Base-by-base conservation (phyloP, 2,113 vertebrate species). In the Tinamus guttatus region DNA sequence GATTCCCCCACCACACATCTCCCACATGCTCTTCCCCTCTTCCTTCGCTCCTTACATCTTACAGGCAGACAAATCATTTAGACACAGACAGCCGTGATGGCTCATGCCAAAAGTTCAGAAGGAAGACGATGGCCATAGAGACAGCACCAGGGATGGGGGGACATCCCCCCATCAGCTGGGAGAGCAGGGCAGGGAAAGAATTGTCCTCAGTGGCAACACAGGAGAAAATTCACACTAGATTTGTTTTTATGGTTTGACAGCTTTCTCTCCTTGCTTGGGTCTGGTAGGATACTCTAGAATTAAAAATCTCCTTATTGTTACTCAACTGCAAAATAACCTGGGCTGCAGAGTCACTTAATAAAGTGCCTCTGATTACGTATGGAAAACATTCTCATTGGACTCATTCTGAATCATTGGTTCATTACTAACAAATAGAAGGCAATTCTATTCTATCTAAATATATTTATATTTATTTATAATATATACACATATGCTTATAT, bases 141-240 rank as follows among this genome's bases (percentile, higher is more conserved):
- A 24, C 36, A 85, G 32, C 25, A 64, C 6, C 41, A 40, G 28
- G 51, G 51, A 28, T 54, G 25, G 51, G 25, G 25, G 25, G 75
- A 34, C 24, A 68, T 11, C 47, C 25, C 0, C 38, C 11, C 24
- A 64, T 11, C 47, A 28, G 0, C 41, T 13, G 52, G n/a, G 62
- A 79, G 32, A 79, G 32, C 12, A 17, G 32, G 65, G 32, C 30
- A 19, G 7, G n/a, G 32, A 65, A 52, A 58, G 22, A 9, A 7
- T 75, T 85, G 41, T 67, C 24, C 51, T 70, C 34, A 6, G 11
- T 0, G 0, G 2, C 9, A 28, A 24, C 5, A 1, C 0, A 34
- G 40, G 41, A 34, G 20, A 16, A 80, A 79, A 75, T 75, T 30
- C 32, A 24, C 59, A 62, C 9, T 41, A 17, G n/a, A 7, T 25